A percentile compares a stretch with the other conserved stretches of the same genome.
These are phyloP conservation scores for Oegoconia quadripuncta DNA, from an alignment of 2,888 invertebrate genomes.

Conservation along the genomic window DNA sequence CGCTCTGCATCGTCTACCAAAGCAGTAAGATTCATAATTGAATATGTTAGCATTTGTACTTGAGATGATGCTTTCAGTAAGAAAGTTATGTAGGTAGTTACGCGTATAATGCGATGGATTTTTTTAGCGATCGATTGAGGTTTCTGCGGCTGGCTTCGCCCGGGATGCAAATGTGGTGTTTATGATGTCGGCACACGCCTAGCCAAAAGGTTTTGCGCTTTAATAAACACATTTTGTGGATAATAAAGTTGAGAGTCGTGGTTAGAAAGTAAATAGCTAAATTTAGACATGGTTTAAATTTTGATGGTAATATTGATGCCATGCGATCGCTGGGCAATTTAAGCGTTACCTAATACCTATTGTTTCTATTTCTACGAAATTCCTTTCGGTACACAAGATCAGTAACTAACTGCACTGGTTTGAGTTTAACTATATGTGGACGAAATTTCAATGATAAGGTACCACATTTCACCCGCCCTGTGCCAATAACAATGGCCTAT, in stretches of 20 bases:
- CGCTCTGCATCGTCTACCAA: slow-evolving; percentile 28
- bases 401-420: not conserved
- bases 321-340: too few relatives aligned
- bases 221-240: slow-evolving; percentile 50
- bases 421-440: too few relatives aligned
- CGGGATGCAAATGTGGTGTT: slow-evolving; percentile 72
- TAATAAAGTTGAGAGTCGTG: too few relatives aligned
- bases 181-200: slow-evolving; percentile 70
- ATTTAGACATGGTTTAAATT: too few relatives aligned
- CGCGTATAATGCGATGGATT: slow-evolving; percentile 71
- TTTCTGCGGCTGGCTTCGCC: slow-evolving; percentile 66
- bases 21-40: slow-evolving; percentile 32
- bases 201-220: slow-evolving; percentile 50
- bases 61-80: slow-evolving; percentile 26
- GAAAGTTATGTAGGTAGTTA: slow-evolving; percentile 58
- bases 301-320: too few relatives aligned
- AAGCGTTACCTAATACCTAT: too few relatives aligned
- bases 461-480: slow-evolving; percentile 33
- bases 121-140: slow-evolving; percentile 76
- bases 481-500: slow-evolving; percentile 57
- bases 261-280: too few relatives aligned
- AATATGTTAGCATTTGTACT: slow-evolving; percentile 12
- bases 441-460: not conserved
- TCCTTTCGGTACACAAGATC: too few relatives aligned
- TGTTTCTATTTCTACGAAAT: too few relatives aligned